Evolutionary conservation across 2,888 invertebrate genomes (phyloP).

Genomic region (Ormyrus rosae): DNA sequence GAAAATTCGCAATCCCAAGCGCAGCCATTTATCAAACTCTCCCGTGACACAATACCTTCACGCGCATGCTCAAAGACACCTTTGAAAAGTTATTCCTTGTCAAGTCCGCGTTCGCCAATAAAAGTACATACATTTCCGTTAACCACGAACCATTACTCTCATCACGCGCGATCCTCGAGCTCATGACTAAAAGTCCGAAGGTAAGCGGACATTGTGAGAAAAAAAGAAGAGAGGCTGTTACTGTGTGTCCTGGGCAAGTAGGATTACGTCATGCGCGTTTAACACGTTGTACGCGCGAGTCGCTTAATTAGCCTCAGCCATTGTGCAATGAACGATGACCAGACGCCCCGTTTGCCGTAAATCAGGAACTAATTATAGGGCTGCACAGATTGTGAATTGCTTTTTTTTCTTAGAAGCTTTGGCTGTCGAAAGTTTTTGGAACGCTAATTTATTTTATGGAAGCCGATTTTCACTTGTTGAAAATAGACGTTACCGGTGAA

Average conservation of each 20-base stretch:
- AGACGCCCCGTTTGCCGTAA: conserved; percentile 36
- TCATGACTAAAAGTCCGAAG: conserved; percentile 15
- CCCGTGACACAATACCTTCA: no score
- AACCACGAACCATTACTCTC: conserved; percentile 29
- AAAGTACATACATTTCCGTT: not conserved
- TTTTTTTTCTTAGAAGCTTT: no score
- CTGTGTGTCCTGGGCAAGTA: conserved; percentile 28
- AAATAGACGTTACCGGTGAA: no score
- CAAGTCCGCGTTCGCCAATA: not conserved
- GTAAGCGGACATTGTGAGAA: not conserved
- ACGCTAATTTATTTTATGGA: not conserved
- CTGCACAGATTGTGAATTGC: not conserved
- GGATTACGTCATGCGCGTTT: conserved; percentile 34
- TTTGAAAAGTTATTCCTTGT: no score
- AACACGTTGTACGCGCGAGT: conserved; percentile 34
- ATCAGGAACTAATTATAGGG: conserved; percentile 52
- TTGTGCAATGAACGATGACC: conserved; percentile 34
- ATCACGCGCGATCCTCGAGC: conserved; percentile 17
- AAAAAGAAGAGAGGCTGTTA: conserved; percentile 31
- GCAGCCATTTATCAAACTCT: not conserved
- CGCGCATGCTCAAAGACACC: no score
- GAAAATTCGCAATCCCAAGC: no score
- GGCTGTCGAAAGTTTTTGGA: not conserved
- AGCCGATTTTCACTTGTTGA: not conserved
- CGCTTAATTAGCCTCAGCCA: conserved; percentile 52